Evolutionary conservation across 2,797 vertebrate genomes (phyloP).

Genomic region (Thalassophryne amazonica): DNA sequence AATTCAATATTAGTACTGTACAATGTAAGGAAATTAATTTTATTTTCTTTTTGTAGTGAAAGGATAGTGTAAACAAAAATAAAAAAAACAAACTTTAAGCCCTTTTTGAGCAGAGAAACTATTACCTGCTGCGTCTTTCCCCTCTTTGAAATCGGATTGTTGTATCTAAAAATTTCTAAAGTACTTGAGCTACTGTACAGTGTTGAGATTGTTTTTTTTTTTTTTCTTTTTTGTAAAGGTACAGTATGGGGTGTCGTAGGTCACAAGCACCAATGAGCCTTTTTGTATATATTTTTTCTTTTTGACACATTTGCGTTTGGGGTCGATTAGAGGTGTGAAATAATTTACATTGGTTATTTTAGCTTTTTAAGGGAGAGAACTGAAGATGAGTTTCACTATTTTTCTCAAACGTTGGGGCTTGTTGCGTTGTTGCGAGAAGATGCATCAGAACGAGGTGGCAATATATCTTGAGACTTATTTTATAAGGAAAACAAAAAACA

Average conservation of each 20-base stretch:
- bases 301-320: too few species aligned
- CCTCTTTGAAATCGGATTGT: constrained; percentile 61
- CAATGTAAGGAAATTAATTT: constrained; percentile 69
- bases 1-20: constrained; percentile 77
- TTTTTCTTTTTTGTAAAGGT: too few species aligned
- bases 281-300: constrained; percentile 73
- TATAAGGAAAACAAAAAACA: constrained; percentile 77
- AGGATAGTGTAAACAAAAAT: constrained; percentile 50
- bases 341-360: constrained; percentile 63
- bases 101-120: constrained; percentile 44
- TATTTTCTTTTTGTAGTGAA: constrained; percentile 70
- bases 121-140: constrained; percentile 52
- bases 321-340: constrained; percentile 30
- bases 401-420: constrained; percentile 61
- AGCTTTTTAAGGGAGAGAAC: constrained; percentile 65
- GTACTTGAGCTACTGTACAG: constrained; percentile 73
- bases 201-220: constrained; percentile 64
- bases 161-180: constrained; percentile 58
- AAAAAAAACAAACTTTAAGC: constrained; percentile 57
- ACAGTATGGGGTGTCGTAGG: constrained; percentile 67
- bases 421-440: constrained; percentile 50
- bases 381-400: constrained; percentile 66
- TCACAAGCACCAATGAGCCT: constrained; percentile 80
- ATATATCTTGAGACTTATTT: constrained; percentile 87
- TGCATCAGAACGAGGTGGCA: constrained; percentile 77